Percentiles rank a stretch among this genome's conserved stretches.
Conservation (phyloP, 2,888 invertebrate genomes). For the Clepsis dumicolana region DNA sequence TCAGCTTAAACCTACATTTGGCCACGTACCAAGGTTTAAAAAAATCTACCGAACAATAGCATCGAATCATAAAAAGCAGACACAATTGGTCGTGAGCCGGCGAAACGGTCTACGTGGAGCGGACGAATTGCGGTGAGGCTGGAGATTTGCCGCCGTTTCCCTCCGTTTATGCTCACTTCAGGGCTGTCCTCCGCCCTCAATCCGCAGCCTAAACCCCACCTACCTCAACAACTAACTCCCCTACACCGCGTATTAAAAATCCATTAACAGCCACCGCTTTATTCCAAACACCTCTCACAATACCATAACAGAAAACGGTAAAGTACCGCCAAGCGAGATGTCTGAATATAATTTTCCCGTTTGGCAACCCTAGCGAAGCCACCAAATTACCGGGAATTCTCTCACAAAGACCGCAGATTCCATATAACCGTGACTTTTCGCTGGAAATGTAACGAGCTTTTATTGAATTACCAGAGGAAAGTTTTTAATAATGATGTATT, state of each 20-base stretch:
- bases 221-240: neutral
- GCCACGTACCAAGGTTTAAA: constrained; percentile 48
- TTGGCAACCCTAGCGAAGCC: constrained; percentile 40
- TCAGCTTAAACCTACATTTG: constrained; percentile 36
- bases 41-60: constrained; percentile 58
- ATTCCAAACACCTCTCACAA: constrained; percentile 9
- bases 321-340: neutral
- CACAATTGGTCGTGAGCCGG: constrained; percentile 62
- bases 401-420: constrained; percentile 65
- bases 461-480: constrained; percentile 62
- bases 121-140: constrained; percentile 54
- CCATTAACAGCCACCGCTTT: constrained; percentile 27
- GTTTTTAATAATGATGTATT: constrained; percentile 39
- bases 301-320: constrained; percentile 11
- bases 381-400: constrained; percentile 60
- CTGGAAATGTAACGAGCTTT: constrained; percentile 63
- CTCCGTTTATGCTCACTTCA: constrained; percentile 40
- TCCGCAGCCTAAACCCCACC: constrained; percentile 16
- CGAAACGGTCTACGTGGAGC: constrained; percentile 55
- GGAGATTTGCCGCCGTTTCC: constrained; percentile 56
- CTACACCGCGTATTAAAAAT: constrained; percentile 27
- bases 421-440: constrained; percentile 52
- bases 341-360: constrained; percentile 2
- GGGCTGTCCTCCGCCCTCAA: constrained; percentile 39
- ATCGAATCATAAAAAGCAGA: constrained; percentile 58